phyloP scores from a whole-genome alignment of 1,140 invertebrate species.

The Armadillidium nasatum region DNA sequence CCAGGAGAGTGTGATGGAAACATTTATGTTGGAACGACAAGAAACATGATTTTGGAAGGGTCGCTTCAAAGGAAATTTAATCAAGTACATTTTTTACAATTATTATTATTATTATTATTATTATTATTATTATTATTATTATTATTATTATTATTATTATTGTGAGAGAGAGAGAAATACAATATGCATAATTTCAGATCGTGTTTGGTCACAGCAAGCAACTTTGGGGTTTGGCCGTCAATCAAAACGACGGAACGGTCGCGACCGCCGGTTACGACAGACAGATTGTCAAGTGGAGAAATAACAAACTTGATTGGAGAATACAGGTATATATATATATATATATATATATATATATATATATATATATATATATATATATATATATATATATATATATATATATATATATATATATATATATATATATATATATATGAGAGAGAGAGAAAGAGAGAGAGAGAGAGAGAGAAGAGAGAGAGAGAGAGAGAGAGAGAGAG shows the following conservation, averaged over 20 bases:
- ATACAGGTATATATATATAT: constrained; percentile 63
- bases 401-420: no score
- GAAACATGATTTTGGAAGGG: constrained; percentile 89
- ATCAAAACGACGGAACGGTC: constrained; percentile 85
- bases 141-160: no score
- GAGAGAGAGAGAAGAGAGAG: no score
- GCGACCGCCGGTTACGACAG: constrained; percentile 89
- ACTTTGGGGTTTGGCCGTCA: constrained; percentile 80
- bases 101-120: no score
- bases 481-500: no score
- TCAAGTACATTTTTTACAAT: constrained; percentile 58
- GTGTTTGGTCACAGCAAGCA: constrained; percentile 85
- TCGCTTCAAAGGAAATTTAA: constrained; percentile 82
- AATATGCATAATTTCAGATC: constrained; percentile 55
- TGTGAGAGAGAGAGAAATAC: no score
- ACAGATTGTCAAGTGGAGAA: constrained; percentile 80
- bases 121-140: no score
- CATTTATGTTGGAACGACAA: constrained; percentile 86
- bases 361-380: no score
- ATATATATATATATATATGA: no score
- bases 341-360: no score
- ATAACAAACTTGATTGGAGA: constrained; percentile 78
- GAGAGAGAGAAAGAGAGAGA: no score
- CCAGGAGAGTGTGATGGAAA: constrained; percentile 79
- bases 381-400: no score